Percentiles rank a stretch among this genome's conserved stretches.
These are phyloP conservation scores for Neogobius melanostomus DNA, from an alignment of 2,113 vertebrate species.

Conservation along the genomic window DNA sequence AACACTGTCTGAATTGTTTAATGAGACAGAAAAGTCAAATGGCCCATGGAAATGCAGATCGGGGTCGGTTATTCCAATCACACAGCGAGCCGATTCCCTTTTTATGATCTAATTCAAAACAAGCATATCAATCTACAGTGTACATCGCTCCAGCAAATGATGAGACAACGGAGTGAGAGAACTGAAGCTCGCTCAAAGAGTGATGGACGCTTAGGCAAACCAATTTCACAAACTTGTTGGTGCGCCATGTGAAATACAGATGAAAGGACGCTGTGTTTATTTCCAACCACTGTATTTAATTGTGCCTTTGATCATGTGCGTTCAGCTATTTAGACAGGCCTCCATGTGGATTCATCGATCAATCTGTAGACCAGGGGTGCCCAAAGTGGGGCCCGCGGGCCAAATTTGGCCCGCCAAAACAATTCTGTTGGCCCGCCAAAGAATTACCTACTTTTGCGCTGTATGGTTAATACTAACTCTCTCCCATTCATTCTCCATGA, in stretches of 20 bases:
- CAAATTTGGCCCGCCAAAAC: too few relatives aligned
- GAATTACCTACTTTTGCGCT: too few relatives aligned
- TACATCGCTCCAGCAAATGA: slow-evolving; percentile 10
- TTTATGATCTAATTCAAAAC: slow-evolving; percentile 10
- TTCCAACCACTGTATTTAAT: not conserved
- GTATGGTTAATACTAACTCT: too few relatives aligned
- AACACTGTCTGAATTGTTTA: slow-evolving; percentile 20
- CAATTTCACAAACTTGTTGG: not conserved
- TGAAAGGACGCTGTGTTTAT: not conserved
- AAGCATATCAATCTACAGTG: slow-evolving; percentile 16
- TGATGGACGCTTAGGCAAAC: not conserved
- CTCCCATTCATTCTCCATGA: too few relatives aligned
- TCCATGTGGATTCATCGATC: too few relatives aligned
- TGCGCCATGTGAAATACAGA: not conserved
- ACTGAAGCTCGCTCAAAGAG: slow-evolving; percentile 15
- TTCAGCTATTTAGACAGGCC: too few relatives aligned
- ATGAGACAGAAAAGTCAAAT: slow-evolving; percentile 16
- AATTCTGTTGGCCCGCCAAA: too few relatives aligned
- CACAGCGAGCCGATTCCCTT: not conserved
- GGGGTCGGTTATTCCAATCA: slow-evolving; percentile 20
- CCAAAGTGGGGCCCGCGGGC: too few relatives aligned
- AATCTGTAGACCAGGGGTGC: too few relatives aligned
- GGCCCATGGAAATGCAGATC: slow-evolving; percentile 15
- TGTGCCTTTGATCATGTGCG: too few relatives aligned
- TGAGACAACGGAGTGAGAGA: slow-evolving; percentile 18